These are phyloP conservation scores for Scolopax bukidnonensis DNA, from an alignment of 2,797 vertebrate genomes.

Conservation along the genomic window DNA sequence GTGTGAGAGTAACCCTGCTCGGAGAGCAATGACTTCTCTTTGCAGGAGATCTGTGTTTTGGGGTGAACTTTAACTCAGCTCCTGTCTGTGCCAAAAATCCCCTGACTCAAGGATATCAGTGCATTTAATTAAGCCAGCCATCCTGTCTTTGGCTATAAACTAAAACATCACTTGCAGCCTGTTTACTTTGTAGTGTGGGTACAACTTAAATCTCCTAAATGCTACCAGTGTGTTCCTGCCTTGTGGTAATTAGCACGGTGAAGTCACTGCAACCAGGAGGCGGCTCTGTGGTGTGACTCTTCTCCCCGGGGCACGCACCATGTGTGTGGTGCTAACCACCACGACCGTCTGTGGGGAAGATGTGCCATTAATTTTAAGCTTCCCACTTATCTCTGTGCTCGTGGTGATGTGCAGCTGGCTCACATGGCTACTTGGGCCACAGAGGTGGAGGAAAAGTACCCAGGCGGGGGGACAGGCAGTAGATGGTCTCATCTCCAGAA, in stretches of 20 bases:
- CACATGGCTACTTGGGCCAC: background rate
- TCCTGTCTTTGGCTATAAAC: background rate
- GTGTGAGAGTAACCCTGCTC: background rate
- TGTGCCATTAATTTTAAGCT: background rate
- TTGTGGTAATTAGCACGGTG: background rate
- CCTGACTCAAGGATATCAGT: background rate
- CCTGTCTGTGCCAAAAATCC: background rate
- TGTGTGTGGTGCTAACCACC: conserved; percentile 8
- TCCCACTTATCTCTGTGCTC: background rate
- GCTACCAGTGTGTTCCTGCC: background rate
- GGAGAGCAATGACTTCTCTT: background rate
- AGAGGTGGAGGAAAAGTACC: background rate
- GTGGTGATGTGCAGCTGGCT: background rate
- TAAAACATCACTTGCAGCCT: background rate
- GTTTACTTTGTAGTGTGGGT: conserved; percentile 38
- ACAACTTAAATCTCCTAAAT: conserved; percentile 15
- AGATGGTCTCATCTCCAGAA: fast-evolving
- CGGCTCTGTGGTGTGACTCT: background rate
- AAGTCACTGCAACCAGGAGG: background rate
- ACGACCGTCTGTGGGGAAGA: background rate
- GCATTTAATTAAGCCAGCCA: background rate
- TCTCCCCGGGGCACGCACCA: background rate
- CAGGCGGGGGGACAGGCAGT: fast-evolving
- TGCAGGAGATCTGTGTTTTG: background rate
- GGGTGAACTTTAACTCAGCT: background rate